phyloP scores from a whole-genome alignment of 1,140 invertebrate species.

The Caerostris darwini region DNA sequence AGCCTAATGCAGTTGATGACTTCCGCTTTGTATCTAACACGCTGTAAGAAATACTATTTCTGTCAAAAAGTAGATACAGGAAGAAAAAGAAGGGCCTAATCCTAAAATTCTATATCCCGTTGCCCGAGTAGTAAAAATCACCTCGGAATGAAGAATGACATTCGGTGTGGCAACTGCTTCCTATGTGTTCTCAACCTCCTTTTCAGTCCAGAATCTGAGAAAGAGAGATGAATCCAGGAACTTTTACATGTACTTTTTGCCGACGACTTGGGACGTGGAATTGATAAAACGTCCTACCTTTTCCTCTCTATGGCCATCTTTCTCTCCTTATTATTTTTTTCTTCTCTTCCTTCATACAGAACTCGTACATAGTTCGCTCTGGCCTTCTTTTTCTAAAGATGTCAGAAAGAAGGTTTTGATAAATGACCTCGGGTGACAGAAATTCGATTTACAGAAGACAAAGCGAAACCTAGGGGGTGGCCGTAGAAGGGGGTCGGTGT shows the following conservation, averaged over 20 bases:
- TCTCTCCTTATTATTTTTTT: neutral
- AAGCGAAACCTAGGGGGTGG: constrained; percentile 25
- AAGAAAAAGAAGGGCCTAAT: neutral
- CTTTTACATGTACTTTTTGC: constrained; percentile 15
- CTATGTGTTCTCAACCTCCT: neutral
- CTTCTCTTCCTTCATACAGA: neutral
- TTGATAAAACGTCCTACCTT: neutral
- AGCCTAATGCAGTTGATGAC: no score
- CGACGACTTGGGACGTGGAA: neutral
- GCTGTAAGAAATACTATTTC: neutral
- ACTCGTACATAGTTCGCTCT: constrained; percentile 8
- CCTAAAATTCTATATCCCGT: neutral
- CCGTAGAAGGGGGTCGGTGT: neutral
- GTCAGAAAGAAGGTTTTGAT: constrained; percentile 39
- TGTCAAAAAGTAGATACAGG: neutral
- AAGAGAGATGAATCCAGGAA: neutral
- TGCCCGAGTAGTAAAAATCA: neutral
- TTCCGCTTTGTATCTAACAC: neutral
- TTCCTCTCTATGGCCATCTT: neutral
- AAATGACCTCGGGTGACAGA: constrained; percentile 63
- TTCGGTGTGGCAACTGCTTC: neutral
- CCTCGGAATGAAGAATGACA: neutral
- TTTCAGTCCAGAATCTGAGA: neutral
- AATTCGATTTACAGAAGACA: constrained; percentile 69
- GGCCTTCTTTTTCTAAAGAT: constrained; percentile 21